Base-by-base conservation (phyloP, 2,888 invertebrate species). In the Caenorhabditis macrosperma region DNA sequence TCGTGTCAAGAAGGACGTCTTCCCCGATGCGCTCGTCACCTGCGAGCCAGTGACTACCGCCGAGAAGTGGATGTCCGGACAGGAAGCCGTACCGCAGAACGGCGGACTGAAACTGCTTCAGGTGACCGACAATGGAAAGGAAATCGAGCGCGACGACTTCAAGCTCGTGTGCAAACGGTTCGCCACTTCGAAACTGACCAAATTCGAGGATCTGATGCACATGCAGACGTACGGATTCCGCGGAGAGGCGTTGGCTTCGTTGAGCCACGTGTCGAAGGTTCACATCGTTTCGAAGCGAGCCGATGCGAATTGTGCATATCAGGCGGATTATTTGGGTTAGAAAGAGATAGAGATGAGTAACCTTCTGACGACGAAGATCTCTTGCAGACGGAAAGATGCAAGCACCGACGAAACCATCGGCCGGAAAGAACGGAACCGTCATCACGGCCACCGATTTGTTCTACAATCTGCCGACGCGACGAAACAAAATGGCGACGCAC, bases 151-250 rank as follows among this genome's bases (percentile, higher is more conserved):
- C 90, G 95, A 95, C 50, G 97, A 99, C 91, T 93, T 99, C 90
- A 94, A 93, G 12, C 96, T 98, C 86, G 95, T 98, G 0, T 99
- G 98, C 91, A 96, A 97, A 91, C 93, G 99, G 80, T 98, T 97
- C 90, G 97, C 99, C 0, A 99, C 99, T 0, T 97, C 97, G 22
- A 99, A 99, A 91, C 92, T 99, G 22, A 60, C 48, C 0, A 57
- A 78, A 35, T 85, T 85, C 57, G 85, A 85, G 87, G 98, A 99
- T 92, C 92, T 99, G 17, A 93, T 68, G 61, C 69, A 93, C 93
- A 96, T 99, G 87, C 92, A 93, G 6, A 99, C 98, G 0, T 98
- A 95, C 91, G 99, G 99, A 0, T 99, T 99, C 92, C 93, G 99
- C 30, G 99, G 99, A 0, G 99, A 99, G 92, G 99, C 99, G 0